Base-by-base conservation (phyloP, 2,113 vertebrate genomes). In the Clinocottus analis region DNA sequence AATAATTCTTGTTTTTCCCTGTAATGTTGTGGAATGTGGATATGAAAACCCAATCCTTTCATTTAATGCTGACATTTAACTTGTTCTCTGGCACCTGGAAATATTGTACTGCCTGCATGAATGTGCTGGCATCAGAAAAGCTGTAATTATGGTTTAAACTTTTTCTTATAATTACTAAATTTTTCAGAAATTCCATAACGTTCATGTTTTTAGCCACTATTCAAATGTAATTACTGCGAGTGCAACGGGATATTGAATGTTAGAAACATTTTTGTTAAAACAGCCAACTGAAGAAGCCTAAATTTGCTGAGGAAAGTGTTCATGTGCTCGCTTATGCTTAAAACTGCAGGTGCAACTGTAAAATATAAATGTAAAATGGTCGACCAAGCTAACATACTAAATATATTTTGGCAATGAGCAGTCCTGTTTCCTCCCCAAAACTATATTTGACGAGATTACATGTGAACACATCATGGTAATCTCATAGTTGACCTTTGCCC, bases 1-100 rank as follows among this genome's bases (percentile, higher is more conserved):
- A 51, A 3, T 39, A 10, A 1, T 55, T 58, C 33, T 75, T 53
- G 5, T 68, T 79, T 41, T 79, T 11, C 53, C 35, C 45, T 25
- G 25, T 23, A 37, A 19, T 11, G 4, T 51, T 41, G 17, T 58
- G 43, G 29, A 56, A 60, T 25, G 31, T 39, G 23, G 27, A n/a
- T 13, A 4, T 29, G 8, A 45, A 63, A 69, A 47, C 23, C 13
- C 41, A 31, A 65, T 31, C 19, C 17, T 76, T 62, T 66, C 43
- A 33, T 72, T 74, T 31, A 23, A 3, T 23, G 1, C 37, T 8
- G 47, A 14, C 63, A 73, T 37, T 58, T 47, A 53, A 60, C 1
- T 0, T 9, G n/a, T 19, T 66, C 25, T 74, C 60, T 70, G 27
- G 63, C 23, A 53, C 11, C 14, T n/a, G 21, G 41, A 62, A 70